Base-by-base conservation (phyloP, 1,140 invertebrate species). In the Diorhabda sublineata region DNA sequence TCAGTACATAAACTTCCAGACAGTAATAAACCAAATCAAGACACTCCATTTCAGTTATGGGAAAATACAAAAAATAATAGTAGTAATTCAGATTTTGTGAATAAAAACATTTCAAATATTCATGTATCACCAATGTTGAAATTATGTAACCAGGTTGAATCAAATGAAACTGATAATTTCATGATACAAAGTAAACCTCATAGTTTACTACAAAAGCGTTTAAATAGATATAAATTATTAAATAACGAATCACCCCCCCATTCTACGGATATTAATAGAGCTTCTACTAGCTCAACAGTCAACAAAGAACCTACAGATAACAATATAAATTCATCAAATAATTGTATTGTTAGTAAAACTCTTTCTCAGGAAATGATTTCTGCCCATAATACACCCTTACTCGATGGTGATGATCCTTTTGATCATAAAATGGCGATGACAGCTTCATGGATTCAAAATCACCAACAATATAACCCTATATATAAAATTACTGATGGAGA, bases 381-480 rank as follows among this genome's bases (percentile, higher is more conserved):
- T 61, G 42, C 8, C n/a, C 60, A 5, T 4, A 61, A 61, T 26
- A 26, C 7, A 5, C 42, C 42, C 9, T 4, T 26, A 42, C 7
- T 26, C 11, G 56, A 58, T 2, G 58, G 26, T 66, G 58, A 4
- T 42, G 42, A 57, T 58, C 5, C 41, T 57, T 57, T 58, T 52
- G 41, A 8, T 42, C 42, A 8, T 26, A 66, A 66, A 57, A 58
- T 57, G 64, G 56, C 26, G 7, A 66, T 57, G 64, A 66, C 64
- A n/a, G 64, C 64, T 41, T 41, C 26, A 7, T 66, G 64, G 64
- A 42, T 66, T 9, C 41, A 45, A 42, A 66, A 57, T 57, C 47
- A 57, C 43, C 56, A 66, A 42, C 42, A 57, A 42, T 7, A 41
- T 8, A 66, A 42, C n/a, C 11, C 2, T 41, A 66, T 9, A 8